Conservation (phyloP, 1,140 invertebrate genomes). For the Acyrthosiphon pisum region DNA sequence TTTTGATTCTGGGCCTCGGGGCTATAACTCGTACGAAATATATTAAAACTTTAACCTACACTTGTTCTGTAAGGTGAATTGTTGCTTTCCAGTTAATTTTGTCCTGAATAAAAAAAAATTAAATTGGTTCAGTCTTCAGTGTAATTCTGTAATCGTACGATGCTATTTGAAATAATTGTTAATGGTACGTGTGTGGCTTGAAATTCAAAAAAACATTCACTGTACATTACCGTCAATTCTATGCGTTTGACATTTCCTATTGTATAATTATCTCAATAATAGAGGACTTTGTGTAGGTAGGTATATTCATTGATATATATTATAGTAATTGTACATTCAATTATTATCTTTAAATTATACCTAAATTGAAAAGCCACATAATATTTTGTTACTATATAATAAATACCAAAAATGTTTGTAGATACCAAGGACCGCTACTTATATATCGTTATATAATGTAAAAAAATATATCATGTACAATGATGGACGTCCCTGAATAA, state of each 20-base stretch:
- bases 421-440: no score
- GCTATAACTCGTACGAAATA: background rate
- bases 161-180: background rate
- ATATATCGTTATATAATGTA: no score
- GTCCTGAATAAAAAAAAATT: background rate
- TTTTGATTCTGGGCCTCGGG: slow-evolving; percentile 25
- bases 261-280: background rate
- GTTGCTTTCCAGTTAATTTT: slow-evolving; percentile 50
- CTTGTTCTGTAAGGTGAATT: slow-evolving; percentile 17
- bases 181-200: background rate
- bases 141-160: background rate
- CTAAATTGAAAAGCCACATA: background rate
- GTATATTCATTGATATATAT: background rate
- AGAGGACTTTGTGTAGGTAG: background rate
- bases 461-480: background rate
- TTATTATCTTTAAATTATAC: background rate
- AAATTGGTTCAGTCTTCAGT: background rate
- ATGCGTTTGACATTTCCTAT: background rate
- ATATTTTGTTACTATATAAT: no score
- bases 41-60: slow-evolving; percentile 39
- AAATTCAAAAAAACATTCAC: background rate
- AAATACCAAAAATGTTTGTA: no score
- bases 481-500: background rate
- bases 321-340: background rate
- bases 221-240: background rate